These are phyloP conservation scores for Atopsyche davidsoni DNA, from an alignment of 1,140 invertebrate genomes.

Conservation along the genomic window DNA sequence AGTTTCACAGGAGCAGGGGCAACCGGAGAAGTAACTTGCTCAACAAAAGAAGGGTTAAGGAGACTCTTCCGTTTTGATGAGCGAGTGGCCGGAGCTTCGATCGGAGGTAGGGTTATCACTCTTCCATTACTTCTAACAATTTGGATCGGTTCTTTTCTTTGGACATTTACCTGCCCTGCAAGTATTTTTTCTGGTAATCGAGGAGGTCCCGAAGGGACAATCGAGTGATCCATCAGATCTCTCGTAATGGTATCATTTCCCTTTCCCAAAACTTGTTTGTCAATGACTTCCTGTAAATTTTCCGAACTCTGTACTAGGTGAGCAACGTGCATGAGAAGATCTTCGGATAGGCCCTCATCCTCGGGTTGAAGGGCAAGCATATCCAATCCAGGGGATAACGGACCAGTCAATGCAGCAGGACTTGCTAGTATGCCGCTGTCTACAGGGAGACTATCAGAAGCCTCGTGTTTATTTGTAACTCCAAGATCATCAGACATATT, in stretches of 20 bases:
- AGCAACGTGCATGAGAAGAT: constrained; percentile 61
- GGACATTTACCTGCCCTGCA: background rate
- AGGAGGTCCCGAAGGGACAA: background rate
- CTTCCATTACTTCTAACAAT: constrained; percentile 64
- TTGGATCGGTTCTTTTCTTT: constrained; percentile 54
- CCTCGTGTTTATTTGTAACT: constrained; percentile 14
- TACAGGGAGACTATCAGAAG: constrained; percentile 11
- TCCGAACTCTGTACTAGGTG: constrained; percentile 60
- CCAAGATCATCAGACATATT: constrained; percentile 9
- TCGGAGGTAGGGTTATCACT: constrained; percentile 68
- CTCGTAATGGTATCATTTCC: constrained; percentile 36
- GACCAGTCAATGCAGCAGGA: constrained; percentile 42
- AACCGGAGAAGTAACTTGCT: background rate
- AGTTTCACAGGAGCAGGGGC: constrained; percentile 15
- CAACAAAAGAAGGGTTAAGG: constrained; percentile 17
- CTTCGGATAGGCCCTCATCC: constrained; percentile 58
- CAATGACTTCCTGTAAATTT: constrained; percentile 60
- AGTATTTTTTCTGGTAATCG: constrained; percentile 11
- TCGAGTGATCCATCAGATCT: constrained; percentile 6
- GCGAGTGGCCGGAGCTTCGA: constrained; percentile 68
- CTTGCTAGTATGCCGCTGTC: constrained; percentile 37
- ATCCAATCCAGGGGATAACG: constrained; percentile 45
- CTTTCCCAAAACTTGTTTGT: constrained; percentile 54
- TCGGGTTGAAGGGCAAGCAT: constrained; percentile 44
- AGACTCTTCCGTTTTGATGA: constrained; percentile 36